A percentile compares a stretch with the other conserved stretches of the same genome.
These are phyloP conservation scores for Leiothrix lutea DNA, from an alignment of 2,113 vertebrate species.

Conservation along the genomic window DNA sequence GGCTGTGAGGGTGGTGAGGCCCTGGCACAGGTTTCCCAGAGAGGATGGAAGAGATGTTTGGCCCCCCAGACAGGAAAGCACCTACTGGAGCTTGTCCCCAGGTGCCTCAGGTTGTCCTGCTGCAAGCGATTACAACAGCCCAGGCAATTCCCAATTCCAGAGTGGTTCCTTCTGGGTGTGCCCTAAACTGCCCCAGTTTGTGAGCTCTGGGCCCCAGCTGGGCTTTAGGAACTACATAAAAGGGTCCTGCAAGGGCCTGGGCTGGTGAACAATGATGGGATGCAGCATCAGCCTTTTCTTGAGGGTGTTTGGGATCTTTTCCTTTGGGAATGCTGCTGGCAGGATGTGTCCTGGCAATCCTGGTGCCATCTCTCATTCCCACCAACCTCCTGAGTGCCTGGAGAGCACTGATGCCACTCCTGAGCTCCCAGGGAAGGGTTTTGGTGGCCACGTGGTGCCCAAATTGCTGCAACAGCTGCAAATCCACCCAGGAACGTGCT, in stretches of 20 bases:
- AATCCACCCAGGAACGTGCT: not conserved
- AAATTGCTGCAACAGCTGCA: not conserved
- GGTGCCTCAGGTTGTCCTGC: not conserved
- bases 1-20: rapidly evolving
- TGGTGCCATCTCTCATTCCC: rapidly evolving
- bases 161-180: not conserved
- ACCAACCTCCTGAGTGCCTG: not conserved
- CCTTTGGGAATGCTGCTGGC: not conserved
- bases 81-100: rapidly evolving
- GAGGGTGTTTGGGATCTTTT: not conserved
- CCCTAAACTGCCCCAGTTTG: not conserved
- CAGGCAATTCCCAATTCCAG: rapidly evolving
- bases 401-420: not conserved
- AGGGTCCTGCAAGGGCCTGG: not conserved
- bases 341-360: not conserved
- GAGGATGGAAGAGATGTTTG: too few relatives aligned
- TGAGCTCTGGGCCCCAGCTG: not conserved
- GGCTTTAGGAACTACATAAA: rapidly evolving
- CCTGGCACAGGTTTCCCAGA: not conserved
- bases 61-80: not conserved
- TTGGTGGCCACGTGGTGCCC: not conserved
- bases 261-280: rapidly evolving
- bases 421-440: not conserved
- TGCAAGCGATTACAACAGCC: not conserved
- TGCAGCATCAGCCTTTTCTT: rapidly evolving